These are phyloP conservation scores for Uropetala carovei DNA, from an alignment of 2,888 invertebrate species.

Conservation along the genomic window DNA sequence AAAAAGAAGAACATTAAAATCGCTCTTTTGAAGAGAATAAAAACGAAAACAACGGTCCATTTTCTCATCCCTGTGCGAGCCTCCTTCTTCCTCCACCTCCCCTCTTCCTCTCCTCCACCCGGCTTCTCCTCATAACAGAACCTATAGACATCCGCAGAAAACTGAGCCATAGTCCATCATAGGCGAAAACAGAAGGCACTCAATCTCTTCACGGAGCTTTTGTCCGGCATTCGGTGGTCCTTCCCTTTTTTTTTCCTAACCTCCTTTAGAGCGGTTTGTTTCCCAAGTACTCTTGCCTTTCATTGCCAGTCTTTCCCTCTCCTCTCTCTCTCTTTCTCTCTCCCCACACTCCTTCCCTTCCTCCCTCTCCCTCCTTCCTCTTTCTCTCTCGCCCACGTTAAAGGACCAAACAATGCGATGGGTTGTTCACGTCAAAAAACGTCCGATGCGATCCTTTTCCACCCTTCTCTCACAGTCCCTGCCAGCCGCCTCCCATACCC, in stretches of 20 bases:
- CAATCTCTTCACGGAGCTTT: neutral
- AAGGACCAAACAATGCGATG: slow-evolving; percentile 58
- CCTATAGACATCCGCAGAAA: neutral
- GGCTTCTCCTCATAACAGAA: neutral
- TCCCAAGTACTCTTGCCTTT: slow-evolving; percentile 21
- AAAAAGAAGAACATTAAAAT: neutral
- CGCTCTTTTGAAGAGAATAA: neutral
- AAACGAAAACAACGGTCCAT: neutral
- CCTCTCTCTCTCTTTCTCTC: neutral
- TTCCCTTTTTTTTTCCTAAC: too few species aligned
- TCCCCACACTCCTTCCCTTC: neutral
- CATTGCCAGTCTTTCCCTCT: slow-evolving; percentile 7
- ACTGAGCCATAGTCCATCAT: slow-evolving; percentile 11
- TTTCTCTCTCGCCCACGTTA: slow-evolving; percentile 1
- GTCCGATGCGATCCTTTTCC: slow-evolving; percentile 52
- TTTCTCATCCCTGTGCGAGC: neutral
- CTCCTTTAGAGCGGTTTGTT: slow-evolving; percentile 12
- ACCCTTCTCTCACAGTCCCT: slow-evolving; percentile 34
- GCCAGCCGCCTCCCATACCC: neutral
- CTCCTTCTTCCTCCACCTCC: neutral
- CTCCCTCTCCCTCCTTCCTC: neutral
- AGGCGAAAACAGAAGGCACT: slow-evolving; percentile 27
- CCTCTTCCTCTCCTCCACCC: neutral
- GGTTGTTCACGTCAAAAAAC: slow-evolving; percentile 61
- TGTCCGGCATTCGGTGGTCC: neutral